phyloP scores from a whole-genome alignment of 2,113 vertebrate genomes.

The Danio rerio region GRCz12tu NC_133183.1:18560001-18560500 shows the following conservation, averaged over 20 bases:
- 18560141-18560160: constrained; percentile 70
- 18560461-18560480: not conserved
- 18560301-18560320: too few relatives aligned
- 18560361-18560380: too few relatives aligned
- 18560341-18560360: too few relatives aligned
- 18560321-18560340: too few relatives aligned
- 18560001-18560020: constrained; percentile 86
- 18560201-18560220: constrained; percentile 80
- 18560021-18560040: not conserved
- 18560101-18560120: not conserved
- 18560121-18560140: not conserved
- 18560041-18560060: not conserved
- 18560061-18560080: not conserved
- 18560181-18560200: constrained; percentile 85
- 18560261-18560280: not conserved
- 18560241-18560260: constrained; percentile 87
- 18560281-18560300: too few relatives aligned
- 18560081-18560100: too few relatives aligned
- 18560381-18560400: too few relatives aligned
- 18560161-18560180: constrained; percentile 89
- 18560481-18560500: not conserved
- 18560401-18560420: not conserved
- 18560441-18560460: not conserved
- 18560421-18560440: not conserved
- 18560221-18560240: constrained; percentile 86